These are phyloP conservation scores for Callitettix versicolor DNA, from an alignment of 1,140 invertebrate species.

Conservation along the genomic window DNA sequence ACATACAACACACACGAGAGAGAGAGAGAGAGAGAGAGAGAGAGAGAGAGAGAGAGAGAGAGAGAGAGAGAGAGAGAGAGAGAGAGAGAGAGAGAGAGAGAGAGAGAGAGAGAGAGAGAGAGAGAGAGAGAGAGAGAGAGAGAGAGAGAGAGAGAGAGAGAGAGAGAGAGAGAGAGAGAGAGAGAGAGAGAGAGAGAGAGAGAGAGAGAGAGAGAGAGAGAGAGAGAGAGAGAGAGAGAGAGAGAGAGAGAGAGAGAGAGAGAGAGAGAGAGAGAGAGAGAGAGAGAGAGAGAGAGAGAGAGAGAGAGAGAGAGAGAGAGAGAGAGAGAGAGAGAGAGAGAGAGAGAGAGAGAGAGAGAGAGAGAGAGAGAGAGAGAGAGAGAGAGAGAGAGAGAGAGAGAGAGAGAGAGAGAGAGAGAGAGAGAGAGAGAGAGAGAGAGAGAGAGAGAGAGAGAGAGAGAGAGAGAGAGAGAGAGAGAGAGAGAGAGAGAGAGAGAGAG, in stretches of 20 bases:
- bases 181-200: neutral
- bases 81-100: too few relatives aligned
- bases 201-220: constrained; percentile 6
- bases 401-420: constrained; percentile 18
- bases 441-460: constrained; percentile 18
- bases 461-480: constrained; percentile 18
- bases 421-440: constrained; percentile 17
- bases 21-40: too few relatives aligned
- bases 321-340: constrained; percentile 18
- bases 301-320: constrained; percentile 15
- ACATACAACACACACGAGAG: too few relatives aligned
- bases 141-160: too few relatives aligned
- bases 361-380: constrained; percentile 14
- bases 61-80: too few relatives aligned
- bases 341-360: constrained; percentile 16
- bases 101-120: too few relatives aligned
- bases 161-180: too few relatives aligned
- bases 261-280: constrained; percentile 11
- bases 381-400: constrained; percentile 18
- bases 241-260: constrained; percentile 16
- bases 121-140: too few relatives aligned
- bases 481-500: constrained; percentile 15
- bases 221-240: constrained; percentile 17
- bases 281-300: constrained; percentile 17
- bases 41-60: too few relatives aligned